Conservation (phyloP, 1,140 invertebrate genomes). For the Diprion similis region DNA sequence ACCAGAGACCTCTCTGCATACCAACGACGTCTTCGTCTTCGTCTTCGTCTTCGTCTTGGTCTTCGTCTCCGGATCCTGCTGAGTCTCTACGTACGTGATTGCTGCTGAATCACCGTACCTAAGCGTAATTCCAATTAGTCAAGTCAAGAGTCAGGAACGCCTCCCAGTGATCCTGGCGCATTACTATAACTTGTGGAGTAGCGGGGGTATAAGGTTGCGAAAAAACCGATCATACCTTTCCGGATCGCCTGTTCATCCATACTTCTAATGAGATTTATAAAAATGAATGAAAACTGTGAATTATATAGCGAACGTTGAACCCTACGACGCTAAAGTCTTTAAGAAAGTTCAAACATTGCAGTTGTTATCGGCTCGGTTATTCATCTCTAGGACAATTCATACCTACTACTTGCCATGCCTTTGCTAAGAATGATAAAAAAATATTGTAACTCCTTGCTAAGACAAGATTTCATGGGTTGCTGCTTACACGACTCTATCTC, state of each 20-base stretch:
- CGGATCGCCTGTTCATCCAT: too few species aligned
- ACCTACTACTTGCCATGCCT: not conserved
- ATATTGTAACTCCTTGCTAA: too few species aligned
- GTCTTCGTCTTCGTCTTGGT: not conserved
- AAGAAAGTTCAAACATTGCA: too few species aligned
- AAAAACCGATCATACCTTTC: not conserved
- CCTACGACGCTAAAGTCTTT: too few species aligned
- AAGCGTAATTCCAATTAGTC: slow-evolving; percentile 2
- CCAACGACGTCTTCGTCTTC: not conserved
- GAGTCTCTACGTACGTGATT: too few species aligned
- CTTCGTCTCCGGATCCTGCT: too few species aligned
- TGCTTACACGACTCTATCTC: not conserved
- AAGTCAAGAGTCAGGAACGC: not conserved
- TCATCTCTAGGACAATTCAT: not conserved
- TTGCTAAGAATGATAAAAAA: too few species aligned
- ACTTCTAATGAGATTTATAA: too few species aligned
- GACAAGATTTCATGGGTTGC: not conserved
- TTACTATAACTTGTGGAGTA: not conserved
- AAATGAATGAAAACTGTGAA: too few species aligned
- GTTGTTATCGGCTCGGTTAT: too few species aligned
- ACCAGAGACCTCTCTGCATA: not conserved
- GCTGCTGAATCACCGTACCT: slow-evolving; percentile 3
- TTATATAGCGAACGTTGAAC: too few species aligned
- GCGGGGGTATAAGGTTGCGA: not conserved
- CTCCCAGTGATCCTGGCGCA: not conserved